Percentiles rank a stretch among this genome's conserved stretches.
Evolutionary conservation across 2,113 vertebrate genomes (phyloP).

Genomic region (Mellivora capensis): DNA sequence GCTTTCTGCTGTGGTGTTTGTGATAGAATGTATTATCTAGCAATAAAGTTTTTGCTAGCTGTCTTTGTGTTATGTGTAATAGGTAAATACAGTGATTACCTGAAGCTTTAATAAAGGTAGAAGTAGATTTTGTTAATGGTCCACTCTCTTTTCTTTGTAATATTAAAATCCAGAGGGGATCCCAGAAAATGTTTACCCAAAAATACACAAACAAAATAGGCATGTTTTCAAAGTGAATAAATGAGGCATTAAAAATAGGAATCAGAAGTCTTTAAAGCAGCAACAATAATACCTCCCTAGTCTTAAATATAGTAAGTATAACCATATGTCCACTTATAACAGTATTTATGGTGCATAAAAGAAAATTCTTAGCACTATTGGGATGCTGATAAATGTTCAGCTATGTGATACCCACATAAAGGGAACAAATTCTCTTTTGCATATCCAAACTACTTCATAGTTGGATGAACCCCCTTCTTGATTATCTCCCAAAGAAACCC

Average conservation of each 20-base stretch:
- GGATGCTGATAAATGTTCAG: neutral
- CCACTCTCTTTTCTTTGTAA: neutral
- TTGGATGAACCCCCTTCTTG: neutral
- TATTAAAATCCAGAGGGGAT: neutral
- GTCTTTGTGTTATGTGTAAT: neutral
- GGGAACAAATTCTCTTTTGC: neutral
- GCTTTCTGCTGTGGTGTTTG: neutral
- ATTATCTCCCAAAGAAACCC: neutral
- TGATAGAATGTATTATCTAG: neutral
- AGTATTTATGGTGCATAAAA: neutral
- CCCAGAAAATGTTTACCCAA: neutral
- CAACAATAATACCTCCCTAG: neutral
- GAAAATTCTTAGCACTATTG: neutral
- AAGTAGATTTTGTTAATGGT: neutral
- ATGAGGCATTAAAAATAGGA: neutral
- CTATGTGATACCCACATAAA: neutral
- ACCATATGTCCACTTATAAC: neutral
- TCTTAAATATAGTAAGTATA: neutral
- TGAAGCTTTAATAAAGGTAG: neutral
- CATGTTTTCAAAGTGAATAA: constrained; percentile 4
- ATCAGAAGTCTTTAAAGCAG: neutral
- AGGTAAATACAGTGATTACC: neutral
- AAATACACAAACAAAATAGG: neutral
- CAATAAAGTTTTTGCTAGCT: neutral
- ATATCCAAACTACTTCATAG: neutral